phyloP scores from a whole-genome alignment of 1,140 invertebrate species.

The Neotoxoptera formosana region DNA sequence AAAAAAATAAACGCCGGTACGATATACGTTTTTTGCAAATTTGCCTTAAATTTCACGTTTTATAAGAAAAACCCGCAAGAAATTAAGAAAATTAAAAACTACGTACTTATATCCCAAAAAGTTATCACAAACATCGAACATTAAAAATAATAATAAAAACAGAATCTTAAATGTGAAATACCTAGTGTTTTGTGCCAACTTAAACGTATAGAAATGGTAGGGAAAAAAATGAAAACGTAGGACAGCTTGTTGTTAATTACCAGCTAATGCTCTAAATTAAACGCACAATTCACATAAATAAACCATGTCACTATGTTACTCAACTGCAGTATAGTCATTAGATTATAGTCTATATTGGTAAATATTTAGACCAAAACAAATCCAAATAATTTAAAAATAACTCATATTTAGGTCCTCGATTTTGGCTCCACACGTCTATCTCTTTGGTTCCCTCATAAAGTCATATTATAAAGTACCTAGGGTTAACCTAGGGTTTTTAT shows the following conservation, averaged over 20 bases:
- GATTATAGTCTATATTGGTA: not conserved
- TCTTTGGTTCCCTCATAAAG: not conserved
- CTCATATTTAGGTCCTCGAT: not conserved
- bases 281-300: not conserved
- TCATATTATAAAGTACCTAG: not conserved
- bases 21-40: too few relatives aligned
- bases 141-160: too few relatives aligned
- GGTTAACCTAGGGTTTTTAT: too few relatives aligned
- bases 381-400: not conserved
- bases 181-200: not conserved
- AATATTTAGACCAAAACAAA: not conserved
- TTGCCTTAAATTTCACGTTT: too few relatives aligned
- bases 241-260: not conserved
- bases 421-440: not conserved
- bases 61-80: too few relatives aligned
- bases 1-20: too few relatives aligned
- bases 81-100: too few relatives aligned
- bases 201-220: not conserved
- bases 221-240: not conserved
- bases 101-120: too few relatives aligned
- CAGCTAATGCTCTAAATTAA: not conserved
- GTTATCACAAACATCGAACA: too few relatives aligned
- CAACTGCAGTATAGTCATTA: too few relatives aligned
- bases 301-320: not conserved
- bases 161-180: not conserved